Base-by-base conservation (phyloP, 2,113 vertebrate genomes). In the Suricata suricatta region DNA sequence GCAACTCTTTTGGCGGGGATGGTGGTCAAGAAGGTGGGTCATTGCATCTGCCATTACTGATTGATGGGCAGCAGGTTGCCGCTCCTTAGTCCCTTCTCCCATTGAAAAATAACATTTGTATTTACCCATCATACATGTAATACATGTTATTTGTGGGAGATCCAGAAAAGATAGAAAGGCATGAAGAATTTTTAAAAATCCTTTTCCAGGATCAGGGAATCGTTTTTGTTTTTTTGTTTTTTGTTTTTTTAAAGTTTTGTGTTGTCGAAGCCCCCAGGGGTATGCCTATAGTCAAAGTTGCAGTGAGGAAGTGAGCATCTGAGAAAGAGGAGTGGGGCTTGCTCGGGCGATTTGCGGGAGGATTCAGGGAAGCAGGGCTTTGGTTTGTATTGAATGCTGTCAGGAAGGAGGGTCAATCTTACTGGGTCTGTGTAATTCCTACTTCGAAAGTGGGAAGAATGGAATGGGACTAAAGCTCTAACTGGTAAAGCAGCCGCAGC, bases 11-110 rank as follows among this genome's bases (percentile, higher is more conserved):
- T 41, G 50, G 41, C 5, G 25, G 66, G 21, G 2, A 1, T 25
- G 5, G 38, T 71, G 82, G 12, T 63, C 0, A 38, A 25, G 41
- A 80, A 31, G n/a, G 10, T 50, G 2, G 35, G 7, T 31, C 47
- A 11, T 60, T 25, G n/a, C 23, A 57, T 82, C 16, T 66, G 5
- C 60, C n/a, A 2, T 63, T 33, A 31, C 27, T 0, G 1, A 0
- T 44, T 3, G 38, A 29, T 93, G 38, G 25, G 29, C 41, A 38
- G 38, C 11, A 5, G 15, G 63, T 60, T 31, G 47, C 14, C 33
- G 35, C n/a, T 23, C 4, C 15, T 81, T 72, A 47, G 68, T 63
- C 50, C 64, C 47, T 69, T 60, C 1, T 21, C 71, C 44, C 35
- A 1, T 23, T 86, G 31, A 54, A 74, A 68, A 35, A 57, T 35